Percentiles rank a stretch among this genome's conserved stretches.
Evolutionary conservation across 2,888 invertebrate genomes (phyloP).

Genomic region (Acholoe squamosa): DNA sequence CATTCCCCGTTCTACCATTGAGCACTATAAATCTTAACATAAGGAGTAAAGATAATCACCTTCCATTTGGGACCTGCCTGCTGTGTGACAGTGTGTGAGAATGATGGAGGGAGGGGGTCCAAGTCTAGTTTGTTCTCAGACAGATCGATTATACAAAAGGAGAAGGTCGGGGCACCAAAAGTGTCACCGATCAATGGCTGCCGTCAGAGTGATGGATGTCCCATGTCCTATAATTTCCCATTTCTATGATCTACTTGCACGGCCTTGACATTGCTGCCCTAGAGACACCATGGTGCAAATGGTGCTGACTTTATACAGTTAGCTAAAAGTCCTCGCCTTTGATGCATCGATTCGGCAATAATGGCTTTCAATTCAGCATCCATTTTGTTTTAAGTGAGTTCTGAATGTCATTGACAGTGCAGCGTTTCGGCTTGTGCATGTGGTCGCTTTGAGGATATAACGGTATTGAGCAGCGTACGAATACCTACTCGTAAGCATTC

Average conservation of each 20-base stretch:
- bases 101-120: neutral
- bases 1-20: too few relatives aligned
- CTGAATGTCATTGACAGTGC: too few relatives aligned
- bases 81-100: too few relatives aligned
- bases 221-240: conserved; percentile 15
- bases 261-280: neutral
- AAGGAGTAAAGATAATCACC: too few relatives aligned
- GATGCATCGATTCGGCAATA: neutral
- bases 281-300: neutral
- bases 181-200: neutral
- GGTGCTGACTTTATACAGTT: neutral
- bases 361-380: too few relatives aligned
- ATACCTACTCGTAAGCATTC: too few relatives aligned
- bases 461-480: too few relatives aligned
- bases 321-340: neutral
- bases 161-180: neutral
- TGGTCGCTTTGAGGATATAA: too few relatives aligned
- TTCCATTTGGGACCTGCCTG: too few relatives aligned
- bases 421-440: too few relatives aligned
- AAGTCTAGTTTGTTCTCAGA: neutral
- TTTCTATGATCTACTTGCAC: neutral
- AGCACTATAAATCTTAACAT: too few relatives aligned
- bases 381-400: too few relatives aligned
- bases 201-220: neutral
- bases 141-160: neutral